These are phyloP conservation scores for Xenopus petersii DNA, from an alignment of 2,797 vertebrate species.

Conservation along the genomic window DNA sequence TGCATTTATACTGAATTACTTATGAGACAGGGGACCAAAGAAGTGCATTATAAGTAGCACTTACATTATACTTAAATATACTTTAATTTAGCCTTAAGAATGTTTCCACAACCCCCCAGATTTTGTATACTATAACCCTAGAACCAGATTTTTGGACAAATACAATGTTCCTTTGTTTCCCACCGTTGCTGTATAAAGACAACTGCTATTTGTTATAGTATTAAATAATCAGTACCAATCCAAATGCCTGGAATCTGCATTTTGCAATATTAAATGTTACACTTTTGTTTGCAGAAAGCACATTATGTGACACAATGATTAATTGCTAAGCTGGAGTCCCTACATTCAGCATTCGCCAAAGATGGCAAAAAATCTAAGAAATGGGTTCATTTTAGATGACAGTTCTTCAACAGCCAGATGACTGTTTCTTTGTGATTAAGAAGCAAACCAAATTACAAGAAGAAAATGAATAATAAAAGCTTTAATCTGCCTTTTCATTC, in stretches of 20 bases:
- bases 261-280: conserved; percentile 14
- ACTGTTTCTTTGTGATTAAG: conserved; percentile 64
- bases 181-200: too few species aligned
- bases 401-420: conserved; percentile 60
- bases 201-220: too few species aligned
- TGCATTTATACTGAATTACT: too few species aligned
- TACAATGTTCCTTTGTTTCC: too few species aligned
- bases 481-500: conserved; percentile 36
- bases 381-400: conserved; percentile 50
- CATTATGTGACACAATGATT: conserved; percentile 70
- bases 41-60: too few species aligned
- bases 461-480: conserved; percentile 51
- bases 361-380: conserved; percentile 58
- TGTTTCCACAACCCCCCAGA: too few species aligned
- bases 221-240: too few species aligned
- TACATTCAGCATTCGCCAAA: conserved; percentile 60
- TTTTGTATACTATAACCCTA: too few species aligned
- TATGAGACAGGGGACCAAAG: too few species aligned
- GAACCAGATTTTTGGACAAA: too few species aligned
- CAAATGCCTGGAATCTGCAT: conserved; percentile 1
- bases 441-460: conserved; percentile 60
- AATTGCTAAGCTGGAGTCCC: conserved; percentile 64
- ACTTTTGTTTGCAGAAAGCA: conserved; percentile 57
- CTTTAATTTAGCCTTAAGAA: too few species aligned
- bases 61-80: too few species aligned